Percentiles rank a stretch among this genome's conserved stretches.
Evolutionary conservation across 1,140 invertebrate genomes (phyloP).

Genomic region (Drosophila sucinea): DNA sequence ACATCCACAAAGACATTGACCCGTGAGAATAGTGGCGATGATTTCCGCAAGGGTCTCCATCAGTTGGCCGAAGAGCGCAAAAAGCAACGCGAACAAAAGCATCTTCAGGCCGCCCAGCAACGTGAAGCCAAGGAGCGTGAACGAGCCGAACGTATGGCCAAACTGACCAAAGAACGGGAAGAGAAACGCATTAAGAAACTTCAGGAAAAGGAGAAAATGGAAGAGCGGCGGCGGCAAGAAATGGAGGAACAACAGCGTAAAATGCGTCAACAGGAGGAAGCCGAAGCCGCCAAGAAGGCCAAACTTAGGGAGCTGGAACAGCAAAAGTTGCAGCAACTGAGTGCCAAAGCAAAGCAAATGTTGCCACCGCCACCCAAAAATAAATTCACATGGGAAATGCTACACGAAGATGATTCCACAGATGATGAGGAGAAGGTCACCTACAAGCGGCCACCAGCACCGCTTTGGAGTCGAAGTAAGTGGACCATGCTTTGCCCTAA

Average conservation of each 20-base stretch:
- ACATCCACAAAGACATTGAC: slow-evolving; percentile 59
- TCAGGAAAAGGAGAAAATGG: slow-evolving; percentile 82
- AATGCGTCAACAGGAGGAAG: slow-evolving; percentile 82
- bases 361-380: slow-evolving; percentile 65
- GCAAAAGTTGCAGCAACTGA: slow-evolving; percentile 61
- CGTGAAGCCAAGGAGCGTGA: slow-evolving; percentile 85
- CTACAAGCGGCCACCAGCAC: slow-evolving; percentile 83
- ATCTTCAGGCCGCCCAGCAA: slow-evolving; percentile 85
- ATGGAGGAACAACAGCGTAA: slow-evolving; percentile 84
- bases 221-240: slow-evolving; percentile 83
- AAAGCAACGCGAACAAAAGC: slow-evolving; percentile 85
- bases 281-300: slow-evolving; percentile 79
- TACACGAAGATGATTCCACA: slow-evolving; percentile 84
- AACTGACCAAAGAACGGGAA: slow-evolving; percentile 85
- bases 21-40: slow-evolving; percentile 74
- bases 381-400: slow-evolving; percentile 83
- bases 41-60: slow-evolving; percentile 77
- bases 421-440: slow-evolving; percentile 84
- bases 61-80: slow-evolving; percentile 84
- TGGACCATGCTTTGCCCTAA: neutral
- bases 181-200: slow-evolving; percentile 84
- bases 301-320: slow-evolving; percentile 77
- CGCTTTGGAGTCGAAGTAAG: slow-evolving; percentile 84
- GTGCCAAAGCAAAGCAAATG: slow-evolving; percentile 67
- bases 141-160: slow-evolving; percentile 83